Percentiles rank a stretch among this genome's conserved stretches.
phyloP scores from a whole-genome alignment of 2,888 invertebrate genomes.

The Augiades crinisus region DNA sequence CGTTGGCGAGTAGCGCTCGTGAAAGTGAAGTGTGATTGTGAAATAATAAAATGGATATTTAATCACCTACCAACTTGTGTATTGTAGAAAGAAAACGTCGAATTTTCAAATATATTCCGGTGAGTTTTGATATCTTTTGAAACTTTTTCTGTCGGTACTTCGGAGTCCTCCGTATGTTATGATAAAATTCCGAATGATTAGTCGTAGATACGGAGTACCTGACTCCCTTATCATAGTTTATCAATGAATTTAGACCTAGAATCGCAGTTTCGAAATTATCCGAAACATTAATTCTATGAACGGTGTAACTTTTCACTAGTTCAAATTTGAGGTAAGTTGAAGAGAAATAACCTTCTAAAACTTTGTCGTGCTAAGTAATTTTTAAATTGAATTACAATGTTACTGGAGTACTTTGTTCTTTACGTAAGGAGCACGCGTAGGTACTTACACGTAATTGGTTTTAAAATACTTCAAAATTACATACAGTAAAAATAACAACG shows the following conservation, averaged over 20 bases:
- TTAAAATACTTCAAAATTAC: no score
- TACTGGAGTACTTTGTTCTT: neutral
- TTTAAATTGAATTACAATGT: neutral
- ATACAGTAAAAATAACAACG: no score
- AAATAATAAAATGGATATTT: conserved; percentile 68
- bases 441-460: neutral
- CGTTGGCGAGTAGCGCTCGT: conserved; percentile 45
- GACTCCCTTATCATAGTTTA: conserved; percentile 46
- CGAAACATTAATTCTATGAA: neutral
- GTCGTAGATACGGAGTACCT: conserved; percentile 41
- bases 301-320: no score
- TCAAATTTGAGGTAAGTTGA: neutral
- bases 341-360: neutral
- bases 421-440: neutral
- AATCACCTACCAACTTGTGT: conserved; percentile 43
- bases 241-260: conserved; percentile 32
- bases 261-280: conserved; percentile 6
- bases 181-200: conserved; percentile 26
- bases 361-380: neutral
- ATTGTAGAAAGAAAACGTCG: conserved; percentile 17
- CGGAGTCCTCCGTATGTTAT: neutral
- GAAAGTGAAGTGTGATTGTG: conserved; percentile 59
- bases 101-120: conserved; percentile 40
- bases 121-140: conserved; percentile 43
- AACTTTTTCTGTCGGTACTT: neutral